Percentiles rank a stretch among this genome's conserved stretches.
These are phyloP conservation scores for Nasonia oneida DNA, from an alignment of 2,888 invertebrate genomes.

Conservation along the genomic window DNA sequence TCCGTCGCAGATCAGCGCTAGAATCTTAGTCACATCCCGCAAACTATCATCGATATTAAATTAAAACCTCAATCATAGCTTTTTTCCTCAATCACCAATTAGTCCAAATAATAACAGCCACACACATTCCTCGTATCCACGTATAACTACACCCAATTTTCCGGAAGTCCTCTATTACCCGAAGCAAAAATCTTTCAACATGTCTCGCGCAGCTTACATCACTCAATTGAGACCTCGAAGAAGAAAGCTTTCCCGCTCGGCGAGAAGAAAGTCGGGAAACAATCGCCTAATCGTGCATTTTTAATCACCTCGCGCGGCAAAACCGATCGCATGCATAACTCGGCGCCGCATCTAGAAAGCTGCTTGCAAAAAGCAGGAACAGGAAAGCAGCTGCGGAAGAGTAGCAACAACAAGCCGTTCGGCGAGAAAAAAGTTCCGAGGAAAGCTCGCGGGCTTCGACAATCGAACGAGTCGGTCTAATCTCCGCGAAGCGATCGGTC, in stretches of 20 bases:
- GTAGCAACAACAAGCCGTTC: background rate
- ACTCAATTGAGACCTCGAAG: background rate
- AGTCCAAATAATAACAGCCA: background rate
- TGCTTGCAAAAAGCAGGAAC: background rate
- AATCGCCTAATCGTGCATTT: constrained; percentile 29
- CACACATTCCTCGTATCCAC: background rate
- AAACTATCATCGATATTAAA: background rate
- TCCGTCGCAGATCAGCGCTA: background rate
- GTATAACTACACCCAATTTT: background rate
- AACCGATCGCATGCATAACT: constrained; percentile 21
- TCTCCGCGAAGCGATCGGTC: background rate
- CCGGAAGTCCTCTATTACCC: background rate
- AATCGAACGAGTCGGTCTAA: background rate
- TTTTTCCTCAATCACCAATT: background rate
- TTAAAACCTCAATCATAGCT: background rate
- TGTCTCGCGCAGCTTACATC: background rate
- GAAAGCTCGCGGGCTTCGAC: constrained; percentile 26
- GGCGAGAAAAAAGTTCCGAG: background rate
- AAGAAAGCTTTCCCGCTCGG: background rate
- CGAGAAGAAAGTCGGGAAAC: constrained; percentile 42
- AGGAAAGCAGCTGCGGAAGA: constrained; percentile 35
- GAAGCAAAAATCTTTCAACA: background rate
- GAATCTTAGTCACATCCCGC: background rate
- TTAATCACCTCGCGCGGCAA: constrained; percentile 29
- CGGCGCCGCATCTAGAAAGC: constrained; percentile 29